Conservation (phyloP, 1,140 invertebrate species). For the Macrobrachium rosenbergii region DNA sequence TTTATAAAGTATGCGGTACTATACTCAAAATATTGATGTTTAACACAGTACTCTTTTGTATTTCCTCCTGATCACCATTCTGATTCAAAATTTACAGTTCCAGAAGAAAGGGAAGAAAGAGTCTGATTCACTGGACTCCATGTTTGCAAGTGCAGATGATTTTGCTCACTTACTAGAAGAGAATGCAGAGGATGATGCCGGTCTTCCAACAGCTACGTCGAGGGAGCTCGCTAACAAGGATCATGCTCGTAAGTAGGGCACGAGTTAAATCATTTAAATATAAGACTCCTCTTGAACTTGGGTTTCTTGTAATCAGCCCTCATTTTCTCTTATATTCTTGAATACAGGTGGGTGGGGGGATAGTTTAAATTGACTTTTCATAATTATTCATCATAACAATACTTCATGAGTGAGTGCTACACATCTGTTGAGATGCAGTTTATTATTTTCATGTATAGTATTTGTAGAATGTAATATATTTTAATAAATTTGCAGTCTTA, state of each 20-base stretch:
- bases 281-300: background rate
- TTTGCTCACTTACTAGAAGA: conserved; percentile 57
- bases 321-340: background rate
- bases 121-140: conserved; percentile 4
- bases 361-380: too few relatives aligned
- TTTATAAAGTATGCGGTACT: too few relatives aligned
- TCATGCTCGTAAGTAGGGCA: conserved; percentile 32
- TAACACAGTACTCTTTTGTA: too few relatives aligned
- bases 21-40: too few relatives aligned
- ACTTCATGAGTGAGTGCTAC: too few relatives aligned
- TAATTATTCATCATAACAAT: too few relatives aligned
- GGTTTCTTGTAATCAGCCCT: background rate
- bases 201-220: conserved; percentile 8
- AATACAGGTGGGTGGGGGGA: too few relatives aligned
- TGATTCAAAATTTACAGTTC: background rate
- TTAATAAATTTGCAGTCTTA: too few relatives aligned
- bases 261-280: background rate
- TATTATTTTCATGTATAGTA: too few relatives aligned
- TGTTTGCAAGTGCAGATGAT: conserved; percentile 48
- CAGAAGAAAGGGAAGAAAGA: conserved; percentile 11
- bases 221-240: conserved; percentile 42
- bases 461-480: too few relatives aligned
- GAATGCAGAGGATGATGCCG: conserved; percentile 33
- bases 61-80: too few relatives aligned
- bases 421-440: too few relatives aligned